phyloP scores from a whole-genome alignment of 2,797 vertebrate genomes.

The Cryptoblepharus egeriae region DNA sequence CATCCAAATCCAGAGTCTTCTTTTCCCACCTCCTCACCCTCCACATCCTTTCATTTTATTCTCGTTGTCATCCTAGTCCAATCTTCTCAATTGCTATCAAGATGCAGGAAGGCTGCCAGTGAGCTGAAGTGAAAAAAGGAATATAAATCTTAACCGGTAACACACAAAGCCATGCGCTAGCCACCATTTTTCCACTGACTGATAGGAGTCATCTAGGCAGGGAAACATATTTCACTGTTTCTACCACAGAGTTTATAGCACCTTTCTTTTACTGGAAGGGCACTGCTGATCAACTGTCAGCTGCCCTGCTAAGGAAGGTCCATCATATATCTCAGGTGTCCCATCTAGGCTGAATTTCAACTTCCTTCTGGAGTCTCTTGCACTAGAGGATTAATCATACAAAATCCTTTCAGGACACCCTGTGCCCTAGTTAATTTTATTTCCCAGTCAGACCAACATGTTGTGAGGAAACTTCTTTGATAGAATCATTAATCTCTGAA shows the following conservation, averaged over 20 bases:
- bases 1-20: background rate
- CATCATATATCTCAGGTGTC: conserved; percentile 20
- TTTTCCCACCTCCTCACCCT: background rate
- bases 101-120: background rate
- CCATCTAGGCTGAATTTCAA: conserved; percentile 32
- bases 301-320: background rate
- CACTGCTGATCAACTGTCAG: conserved; percentile 21
- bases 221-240: conserved; percentile 30
- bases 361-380: conserved; percentile 23
- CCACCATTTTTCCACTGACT: conserved; percentile 27
- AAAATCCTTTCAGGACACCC: conserved; percentile 5
- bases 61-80: background rate
- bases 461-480: background rate
- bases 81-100: background rate
- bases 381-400: conserved; percentile 12
- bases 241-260: conserved; percentile 48
- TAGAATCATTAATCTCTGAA: background rate
- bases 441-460: background rate
- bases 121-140: background rate
- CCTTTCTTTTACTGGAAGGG: conserved; percentile 29
- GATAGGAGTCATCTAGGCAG: conserved; percentile 23
- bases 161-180: conserved; percentile 6
- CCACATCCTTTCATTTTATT: conserved; percentile 17
- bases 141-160: conserved; percentile 30
- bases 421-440: conserved; percentile 6